A percentile compares a stretch with the other conserved stretches of the same genome.
Conservation (phyloP, 2,888 invertebrate species). For the Diarsia dahlii region DNA sequence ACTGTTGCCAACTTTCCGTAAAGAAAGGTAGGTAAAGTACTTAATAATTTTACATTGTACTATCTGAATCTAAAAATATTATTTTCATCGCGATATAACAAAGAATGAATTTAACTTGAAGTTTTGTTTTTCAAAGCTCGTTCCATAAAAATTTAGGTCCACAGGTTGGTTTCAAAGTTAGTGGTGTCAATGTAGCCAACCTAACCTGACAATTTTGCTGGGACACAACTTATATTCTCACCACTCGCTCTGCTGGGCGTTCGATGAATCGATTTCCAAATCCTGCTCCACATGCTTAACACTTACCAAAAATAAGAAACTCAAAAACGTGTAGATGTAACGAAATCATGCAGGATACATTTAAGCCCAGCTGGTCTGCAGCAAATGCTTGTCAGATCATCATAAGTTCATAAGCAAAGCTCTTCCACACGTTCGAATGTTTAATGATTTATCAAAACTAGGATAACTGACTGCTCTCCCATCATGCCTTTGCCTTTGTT, state of each 20-base stretch:
- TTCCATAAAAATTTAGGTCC: neutral
- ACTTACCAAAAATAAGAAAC: neutral
- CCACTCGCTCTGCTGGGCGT: neutral
- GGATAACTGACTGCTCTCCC: neutral
- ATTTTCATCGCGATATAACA: neutral
- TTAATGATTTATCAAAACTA: neutral
- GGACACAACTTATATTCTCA: conserved; percentile 45
- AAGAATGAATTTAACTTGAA: neutral
- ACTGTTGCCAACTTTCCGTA: conserved; percentile 61
- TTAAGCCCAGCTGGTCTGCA: neutral
- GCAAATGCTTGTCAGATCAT: neutral
- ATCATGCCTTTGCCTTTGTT: no score
- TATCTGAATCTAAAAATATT: neutral
- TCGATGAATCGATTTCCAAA: neutral
- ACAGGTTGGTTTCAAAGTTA: conserved; percentile 19
- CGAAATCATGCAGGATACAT: neutral
- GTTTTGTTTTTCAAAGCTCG: neutral
- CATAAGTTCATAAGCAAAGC: neutral
- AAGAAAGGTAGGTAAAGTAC: conserved; percentile 20
- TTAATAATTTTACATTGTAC: neutral
- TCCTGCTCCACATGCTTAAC: neutral
- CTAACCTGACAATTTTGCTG: neutral
- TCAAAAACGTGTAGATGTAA: neutral
- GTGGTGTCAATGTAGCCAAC: conserved; percentile 49
- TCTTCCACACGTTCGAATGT: neutral